Evolutionary conservation across 2,888 invertebrate genomes (phyloP), one percentile per base, ranked within the genome.

Genomic region (Ophioninae sp.): DNA sequence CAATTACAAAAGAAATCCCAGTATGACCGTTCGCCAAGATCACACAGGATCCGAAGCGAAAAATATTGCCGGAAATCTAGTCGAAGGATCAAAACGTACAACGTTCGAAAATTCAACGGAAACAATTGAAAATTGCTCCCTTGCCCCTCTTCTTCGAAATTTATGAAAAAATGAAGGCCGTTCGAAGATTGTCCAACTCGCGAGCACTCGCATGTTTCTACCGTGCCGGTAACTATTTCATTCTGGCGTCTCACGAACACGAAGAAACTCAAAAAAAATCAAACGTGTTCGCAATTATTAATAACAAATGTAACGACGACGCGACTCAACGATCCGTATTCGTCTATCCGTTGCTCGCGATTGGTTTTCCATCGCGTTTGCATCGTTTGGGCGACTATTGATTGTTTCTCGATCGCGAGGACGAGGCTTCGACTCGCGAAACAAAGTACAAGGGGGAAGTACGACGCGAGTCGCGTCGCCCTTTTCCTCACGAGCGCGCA

Each of bases 211-310:
- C 56, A 59, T 81, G 37, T 44, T 37, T 69, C 64, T 67, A 58
- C 72, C 81, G 81, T 79, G 79, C 75, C 79, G 79, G 72, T 8
- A 8, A n/a, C n/a, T 41, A 72, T 6, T 44, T 10, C 58, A 59
- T 75, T 65, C 64, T 72, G 81, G 79, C 75, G 76, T 74, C 75
- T 80, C 17, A 75, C 13, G 58, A 56, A 65, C 22, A 68, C 23
- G n/a, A 20, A 5, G 20, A 59, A 71, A 59, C 59, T 69, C 41
- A 71, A 59, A 56, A 72, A 41, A 41, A 69, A 58, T n/a, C 39
- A 73, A 61, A 67, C 51, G 79, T 67, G 85, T 86, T 85, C 85
- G 85, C 85, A 85, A 85, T 85, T 85, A 85, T 82, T 85, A 86
- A 85, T 86, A 85, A 87, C 79, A 76, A 75, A 85, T 78, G 82